Evolutionary conservation across 2,113 vertebrate genomes (phyloP).

Genomic region (Acanthochromis polyacanthus): DNA sequence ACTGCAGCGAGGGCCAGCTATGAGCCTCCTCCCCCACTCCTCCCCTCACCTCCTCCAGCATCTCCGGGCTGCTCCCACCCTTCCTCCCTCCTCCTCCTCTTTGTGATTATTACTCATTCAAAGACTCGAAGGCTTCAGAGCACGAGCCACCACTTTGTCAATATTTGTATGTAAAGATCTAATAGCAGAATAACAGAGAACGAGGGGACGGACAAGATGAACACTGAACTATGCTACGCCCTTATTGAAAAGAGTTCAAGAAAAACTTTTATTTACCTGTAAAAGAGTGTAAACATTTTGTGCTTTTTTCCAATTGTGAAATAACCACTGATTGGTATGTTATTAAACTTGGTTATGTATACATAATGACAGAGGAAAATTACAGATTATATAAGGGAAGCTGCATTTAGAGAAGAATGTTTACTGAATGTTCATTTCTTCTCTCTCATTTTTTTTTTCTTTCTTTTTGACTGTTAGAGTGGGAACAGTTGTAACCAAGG

Average conservation of each 20-base stretch:
- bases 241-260: conserved; percentile 89
- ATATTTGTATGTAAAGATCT: conserved; percentile 99
- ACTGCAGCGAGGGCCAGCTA: conserved; percentile 91
- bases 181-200: conserved; percentile 93
- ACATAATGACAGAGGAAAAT: conserved; percentile 92
- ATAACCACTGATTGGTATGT: conserved; percentile 99
- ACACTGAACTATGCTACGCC: conserved; percentile 92
- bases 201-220: conserved; percentile 32
- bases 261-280: conserved; percentile 99
- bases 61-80: conserved; percentile 55
- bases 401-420: conserved; percentile 97
- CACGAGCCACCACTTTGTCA: conserved; percentile 96
- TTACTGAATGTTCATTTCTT: conserved; percentile 96
- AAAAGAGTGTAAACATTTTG: conserved; percentile 99
- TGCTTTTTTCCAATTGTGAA: conserved; percentile 99
- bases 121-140: conserved; percentile 92
- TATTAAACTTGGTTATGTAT: conserved; percentile 97
- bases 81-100: conserved; percentile 57
- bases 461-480: conserved; percentile 89
- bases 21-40: conserved; percentile 85
- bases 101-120: conserved; percentile 60
- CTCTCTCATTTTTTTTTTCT: conserved; percentile 29
- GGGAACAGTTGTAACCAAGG: conserved; percentile 92
- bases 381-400: conserved; percentile 97
- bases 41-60: conserved; percentile 70